phyloP scores from a whole-genome alignment of 2,113 vertebrate genomes.

The Gulo gulo region DNA sequence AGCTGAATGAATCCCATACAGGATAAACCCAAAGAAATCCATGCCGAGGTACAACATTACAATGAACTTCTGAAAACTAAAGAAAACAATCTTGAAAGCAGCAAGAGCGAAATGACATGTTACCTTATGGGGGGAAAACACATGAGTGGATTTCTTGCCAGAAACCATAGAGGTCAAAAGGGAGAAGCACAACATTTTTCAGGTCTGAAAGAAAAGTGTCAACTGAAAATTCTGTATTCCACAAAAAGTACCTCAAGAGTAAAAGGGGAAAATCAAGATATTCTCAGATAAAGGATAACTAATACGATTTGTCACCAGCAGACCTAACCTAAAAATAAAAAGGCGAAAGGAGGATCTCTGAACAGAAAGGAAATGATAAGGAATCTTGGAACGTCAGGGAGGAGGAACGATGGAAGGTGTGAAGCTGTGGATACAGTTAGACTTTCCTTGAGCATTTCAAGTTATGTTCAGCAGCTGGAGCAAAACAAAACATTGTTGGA shows the following conservation, averaged over 20 bases:
- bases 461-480: not conserved
- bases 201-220: not conserved
- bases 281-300: not conserved
- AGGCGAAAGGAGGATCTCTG: not conserved
- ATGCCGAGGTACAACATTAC: not conserved
- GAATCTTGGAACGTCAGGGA: not conserved
- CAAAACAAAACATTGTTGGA: not conserved
- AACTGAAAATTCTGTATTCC: not conserved
- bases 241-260: not conserved
- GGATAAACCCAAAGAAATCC: not conserved
- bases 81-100: not conserved
- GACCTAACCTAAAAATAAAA: not conserved
- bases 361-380: not conserved
- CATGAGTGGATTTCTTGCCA: not conserved
- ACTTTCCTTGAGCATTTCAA: not conserved
- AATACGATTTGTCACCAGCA: not conserved
- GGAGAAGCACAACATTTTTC: not conserved
- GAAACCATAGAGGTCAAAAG: not conserved
- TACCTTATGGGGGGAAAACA: not conserved
- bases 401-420: not conserved
- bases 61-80: not conserved
- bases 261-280: not conserved
- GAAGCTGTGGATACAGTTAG: not conserved
- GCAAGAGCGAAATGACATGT: not conserved
- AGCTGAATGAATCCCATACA: not conserved